Evolutionary conservation across 2,888 invertebrate genomes (phyloP).

Genomic region (Nomada fabriciana): DNA sequence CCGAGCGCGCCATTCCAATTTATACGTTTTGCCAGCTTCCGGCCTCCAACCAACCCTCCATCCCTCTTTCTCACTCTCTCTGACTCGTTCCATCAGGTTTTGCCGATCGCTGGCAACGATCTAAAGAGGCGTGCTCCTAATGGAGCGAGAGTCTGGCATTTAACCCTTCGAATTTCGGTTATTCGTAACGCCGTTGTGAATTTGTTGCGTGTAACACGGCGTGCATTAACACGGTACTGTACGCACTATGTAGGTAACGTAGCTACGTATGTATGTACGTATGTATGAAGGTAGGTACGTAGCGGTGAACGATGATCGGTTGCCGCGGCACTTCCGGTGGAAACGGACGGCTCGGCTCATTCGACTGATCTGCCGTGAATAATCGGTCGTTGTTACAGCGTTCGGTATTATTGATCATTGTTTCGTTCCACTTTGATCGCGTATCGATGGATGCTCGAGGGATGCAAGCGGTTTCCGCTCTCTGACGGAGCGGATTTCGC

Average conservation of each 20-base stretch:
- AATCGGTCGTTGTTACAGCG: constrained; percentile 3
- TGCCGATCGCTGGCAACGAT: constrained; percentile 48
- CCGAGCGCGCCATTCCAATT: constrained; percentile 62
- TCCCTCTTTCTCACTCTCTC: neutral
- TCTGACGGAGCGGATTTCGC: neutral
- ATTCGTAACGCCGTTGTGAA: constrained; percentile 15
- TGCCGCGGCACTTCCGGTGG: constrained; percentile 38
- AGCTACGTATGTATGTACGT: neutral
- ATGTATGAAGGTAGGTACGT: neutral
- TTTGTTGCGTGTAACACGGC: constrained; percentile 13
- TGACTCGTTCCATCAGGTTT: constrained; percentile 12
- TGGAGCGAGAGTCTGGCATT: constrained; percentile 60
- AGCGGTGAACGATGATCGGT: constrained; percentile 20
- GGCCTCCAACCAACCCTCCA: neutral
- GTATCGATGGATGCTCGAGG: neutral
- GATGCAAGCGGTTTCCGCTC: neutral
- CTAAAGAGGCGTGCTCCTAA: constrained; percentile 66
- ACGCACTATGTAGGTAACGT: too few species aligned
- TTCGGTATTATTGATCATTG: constrained; percentile 13
- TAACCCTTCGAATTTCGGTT: constrained; percentile 36
- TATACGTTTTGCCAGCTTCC: constrained; percentile 64
- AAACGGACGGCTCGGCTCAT: constrained; percentile 16
- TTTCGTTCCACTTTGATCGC: constrained; percentile 3
- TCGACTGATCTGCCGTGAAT: constrained; percentile 32
- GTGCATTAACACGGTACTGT: neutral